phyloP scores from a whole-genome alignment of 2,888 invertebrate genomes.

The Aphrophora alni region DNA sequence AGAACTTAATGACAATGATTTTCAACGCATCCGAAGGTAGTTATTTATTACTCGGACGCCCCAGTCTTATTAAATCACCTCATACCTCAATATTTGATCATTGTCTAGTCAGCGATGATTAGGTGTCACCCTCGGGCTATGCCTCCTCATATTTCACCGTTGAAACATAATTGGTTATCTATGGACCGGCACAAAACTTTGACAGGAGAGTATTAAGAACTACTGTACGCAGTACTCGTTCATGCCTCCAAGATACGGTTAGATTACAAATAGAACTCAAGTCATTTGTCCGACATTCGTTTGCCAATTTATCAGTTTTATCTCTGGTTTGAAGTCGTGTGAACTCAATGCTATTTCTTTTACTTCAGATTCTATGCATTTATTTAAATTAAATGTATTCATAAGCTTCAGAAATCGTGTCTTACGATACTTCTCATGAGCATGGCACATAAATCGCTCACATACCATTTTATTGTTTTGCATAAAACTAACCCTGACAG shows the following conservation, averaged over 20 bases:
- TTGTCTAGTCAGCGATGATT: background rate
- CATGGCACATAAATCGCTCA: background rate
- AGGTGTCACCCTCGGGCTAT: background rate
- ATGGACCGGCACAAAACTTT: background rate
- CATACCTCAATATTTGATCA: constrained; percentile 2
- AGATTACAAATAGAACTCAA: background rate
- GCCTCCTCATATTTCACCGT: background rate
- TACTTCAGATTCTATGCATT: background rate
- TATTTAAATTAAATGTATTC: background rate
- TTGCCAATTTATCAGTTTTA: background rate
- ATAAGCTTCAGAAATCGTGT: background rate
- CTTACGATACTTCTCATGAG: background rate
- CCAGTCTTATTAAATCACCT: background rate
- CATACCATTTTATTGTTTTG: background rate
- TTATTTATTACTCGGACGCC: background rate
- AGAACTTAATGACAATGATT: background rate
- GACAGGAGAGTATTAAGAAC: background rate
- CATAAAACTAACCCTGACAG: no score
- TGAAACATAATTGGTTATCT: background rate
- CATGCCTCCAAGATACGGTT: background rate
- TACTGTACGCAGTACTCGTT: background rate
- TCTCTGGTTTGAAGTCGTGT: background rate
- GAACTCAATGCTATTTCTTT: background rate
- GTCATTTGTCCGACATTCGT: background rate
- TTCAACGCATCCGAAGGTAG: background rate